These are phyloP conservation scores for Xiphorhynchus erythropygius DNA, from an alignment of 2,797 vertebrate species.

Conservation along the genomic window DNA sequence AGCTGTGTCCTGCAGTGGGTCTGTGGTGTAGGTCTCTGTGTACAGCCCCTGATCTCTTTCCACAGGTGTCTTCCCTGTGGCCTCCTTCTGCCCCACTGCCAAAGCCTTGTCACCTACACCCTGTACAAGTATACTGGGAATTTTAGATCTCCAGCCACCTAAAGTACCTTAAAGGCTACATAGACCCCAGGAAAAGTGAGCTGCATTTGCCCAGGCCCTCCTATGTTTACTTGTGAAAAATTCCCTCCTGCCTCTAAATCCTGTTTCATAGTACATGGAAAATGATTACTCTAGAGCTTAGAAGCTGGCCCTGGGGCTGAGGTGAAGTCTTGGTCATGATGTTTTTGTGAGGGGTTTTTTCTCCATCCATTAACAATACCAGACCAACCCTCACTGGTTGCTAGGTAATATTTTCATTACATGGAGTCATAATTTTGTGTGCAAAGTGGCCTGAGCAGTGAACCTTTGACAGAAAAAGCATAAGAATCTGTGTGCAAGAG, in stretches of 20 bases:
- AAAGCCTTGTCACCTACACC: not conserved
- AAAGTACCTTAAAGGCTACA: not conserved
- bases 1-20: not conserved
- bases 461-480: not conserved
- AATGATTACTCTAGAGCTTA: not conserved
- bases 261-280: not conserved
- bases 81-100: not conserved
- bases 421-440: not conserved
- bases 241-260: not conserved
- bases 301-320: not conserved
- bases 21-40: not conserved
- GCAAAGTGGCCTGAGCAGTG: not conserved
- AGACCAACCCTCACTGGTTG: not conserved
- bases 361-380: not conserved
- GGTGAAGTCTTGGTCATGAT: not conserved
- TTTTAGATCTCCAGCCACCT: not conserved
- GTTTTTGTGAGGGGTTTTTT: accelerated
- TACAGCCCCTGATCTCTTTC: not conserved
- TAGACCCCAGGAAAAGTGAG: not conserved
- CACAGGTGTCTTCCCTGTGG: not conserved
- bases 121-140: not conserved
- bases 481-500: not conserved
- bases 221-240: not conserved
- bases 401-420: not conserved
- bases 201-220: not conserved